These are phyloP conservation scores for Triplophysa yarkandensis DNA, from an alignment of 2,797 vertebrate species.

Conservation along the genomic window DNA sequence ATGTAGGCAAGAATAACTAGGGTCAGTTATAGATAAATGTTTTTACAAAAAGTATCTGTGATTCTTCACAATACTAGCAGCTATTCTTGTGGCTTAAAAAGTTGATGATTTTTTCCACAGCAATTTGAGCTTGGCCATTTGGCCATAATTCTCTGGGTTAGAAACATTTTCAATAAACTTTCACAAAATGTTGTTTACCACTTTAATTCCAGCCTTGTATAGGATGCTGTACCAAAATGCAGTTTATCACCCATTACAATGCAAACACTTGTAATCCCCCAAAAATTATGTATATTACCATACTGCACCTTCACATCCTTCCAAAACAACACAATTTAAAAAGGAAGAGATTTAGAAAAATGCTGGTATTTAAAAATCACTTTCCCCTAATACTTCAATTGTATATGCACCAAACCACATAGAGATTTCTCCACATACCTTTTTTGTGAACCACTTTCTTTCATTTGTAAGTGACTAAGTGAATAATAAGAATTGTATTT, in stretches of 20 bases:
- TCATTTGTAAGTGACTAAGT: too few relatives aligned
- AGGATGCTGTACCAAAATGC: constrained; percentile 10
- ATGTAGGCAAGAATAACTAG: not conserved
- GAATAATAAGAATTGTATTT: too few relatives aligned
- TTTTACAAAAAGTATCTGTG: not conserved
- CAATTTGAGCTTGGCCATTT: not conserved
- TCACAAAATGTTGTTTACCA: not conserved
- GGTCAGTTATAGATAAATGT: not conserved
- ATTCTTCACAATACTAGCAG: constrained; percentile 5
- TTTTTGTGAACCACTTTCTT: too few relatives aligned
- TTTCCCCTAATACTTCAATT: too few relatives aligned
- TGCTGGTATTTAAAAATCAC: not conserved
- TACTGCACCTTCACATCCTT: too few relatives aligned
- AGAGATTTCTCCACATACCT: too few relatives aligned
- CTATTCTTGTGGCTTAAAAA: not conserved
- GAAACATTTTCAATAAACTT: constrained; percentile 22
- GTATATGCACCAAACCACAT: too few relatives aligned
- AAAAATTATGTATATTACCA: too few relatives aligned
- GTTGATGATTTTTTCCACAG: not conserved
- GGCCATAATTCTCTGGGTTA: not conserved
- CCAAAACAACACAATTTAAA: too few relatives aligned
- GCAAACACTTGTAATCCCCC: not conserved
- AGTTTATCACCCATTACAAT: not conserved
- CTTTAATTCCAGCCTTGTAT: not conserved
- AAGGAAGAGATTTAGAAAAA: too few relatives aligned